These are phyloP conservation scores for Olivierus martensii DNA, from an alignment of 1,140 invertebrate species.

Conservation along the genomic window DNA sequence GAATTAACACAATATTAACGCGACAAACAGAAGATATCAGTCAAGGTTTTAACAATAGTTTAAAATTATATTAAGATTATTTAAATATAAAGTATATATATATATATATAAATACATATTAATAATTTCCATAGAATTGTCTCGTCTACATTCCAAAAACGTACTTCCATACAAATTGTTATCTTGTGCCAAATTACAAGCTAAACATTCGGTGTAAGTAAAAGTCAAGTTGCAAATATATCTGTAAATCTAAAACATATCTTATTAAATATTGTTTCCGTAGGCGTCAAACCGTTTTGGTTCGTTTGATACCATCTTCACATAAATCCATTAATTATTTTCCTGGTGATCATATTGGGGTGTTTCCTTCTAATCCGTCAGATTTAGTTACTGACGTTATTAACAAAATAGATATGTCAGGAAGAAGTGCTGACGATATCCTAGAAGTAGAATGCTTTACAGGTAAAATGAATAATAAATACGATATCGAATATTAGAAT, in stretches of 20 bases:
- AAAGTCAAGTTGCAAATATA: no score
- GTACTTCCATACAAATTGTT: conserved; percentile 46
- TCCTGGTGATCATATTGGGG: conserved; percentile 84
- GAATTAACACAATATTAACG: no score
- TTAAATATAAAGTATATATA: no score
- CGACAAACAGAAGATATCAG: no score
- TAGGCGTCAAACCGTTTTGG: conserved; percentile 28
- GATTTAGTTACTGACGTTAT: conserved; percentile 27
- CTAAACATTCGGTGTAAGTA: conserved; percentile 31
- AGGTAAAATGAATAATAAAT: no score
- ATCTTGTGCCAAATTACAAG: conserved; percentile 34
- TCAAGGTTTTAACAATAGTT: no score
- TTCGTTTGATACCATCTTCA: conserved; percentile 25
- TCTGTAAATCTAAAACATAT: conserved; percentile 1
- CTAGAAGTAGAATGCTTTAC: conserved; percentile 25
- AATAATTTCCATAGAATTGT: conserved; percentile 32
- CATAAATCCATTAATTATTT: conserved; percentile 24
- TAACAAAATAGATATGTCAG: conserved; percentile 23
- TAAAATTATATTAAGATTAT: no score
- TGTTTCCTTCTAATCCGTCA: conserved; percentile 46
- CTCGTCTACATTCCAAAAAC: conserved; percentile 44
- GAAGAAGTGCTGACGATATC: conserved; percentile 23
- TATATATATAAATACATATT: no score
- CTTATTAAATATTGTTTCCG: neutral
- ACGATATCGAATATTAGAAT: no score